Conservation (phyloP, 2,113 vertebrate genomes). For the Zosterops japonicus region DNA sequence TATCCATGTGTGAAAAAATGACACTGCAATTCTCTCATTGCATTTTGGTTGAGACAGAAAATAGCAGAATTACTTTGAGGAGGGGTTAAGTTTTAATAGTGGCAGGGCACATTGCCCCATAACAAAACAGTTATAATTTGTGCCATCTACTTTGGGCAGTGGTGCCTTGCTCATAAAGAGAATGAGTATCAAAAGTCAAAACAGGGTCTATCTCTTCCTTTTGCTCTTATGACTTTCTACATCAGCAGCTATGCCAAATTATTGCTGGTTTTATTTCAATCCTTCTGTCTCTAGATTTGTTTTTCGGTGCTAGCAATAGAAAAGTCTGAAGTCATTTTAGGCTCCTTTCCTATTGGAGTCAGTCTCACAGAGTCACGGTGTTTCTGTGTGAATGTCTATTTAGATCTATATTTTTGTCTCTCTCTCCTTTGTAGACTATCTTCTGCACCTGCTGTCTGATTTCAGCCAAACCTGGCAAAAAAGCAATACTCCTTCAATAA, state of each 20-base stretch:
- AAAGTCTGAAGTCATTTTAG: not conserved
- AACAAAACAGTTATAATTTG: not conserved
- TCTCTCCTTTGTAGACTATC: not conserved
- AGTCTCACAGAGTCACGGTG: not conserved
- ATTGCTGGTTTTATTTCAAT: not conserved
- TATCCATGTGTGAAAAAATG: not conserved
- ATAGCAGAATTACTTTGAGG: not conserved
- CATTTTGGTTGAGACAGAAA: not conserved
- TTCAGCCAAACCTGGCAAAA: not conserved
- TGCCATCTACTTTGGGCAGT: not conserved
- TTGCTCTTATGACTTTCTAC: not conserved
- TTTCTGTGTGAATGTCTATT: not conserved
- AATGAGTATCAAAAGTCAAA: not conserved
- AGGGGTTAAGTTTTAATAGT: not conserved
- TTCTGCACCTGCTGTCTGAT: not conserved
- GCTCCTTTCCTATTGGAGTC: not conserved
- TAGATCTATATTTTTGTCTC: not conserved
- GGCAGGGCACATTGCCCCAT: not conserved
- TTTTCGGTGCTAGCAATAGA: not conserved
- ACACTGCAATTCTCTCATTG: not conserved
- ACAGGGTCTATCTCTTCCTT: not conserved
- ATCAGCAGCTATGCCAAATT: not conserved
- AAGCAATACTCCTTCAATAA: not conserved
- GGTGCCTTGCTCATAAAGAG: not conserved
- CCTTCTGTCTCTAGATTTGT: not conserved